These are phyloP conservation scores for Albula goreensis DNA, from an alignment of 2,113 vertebrate genomes.

Conservation along the genomic window DNA sequence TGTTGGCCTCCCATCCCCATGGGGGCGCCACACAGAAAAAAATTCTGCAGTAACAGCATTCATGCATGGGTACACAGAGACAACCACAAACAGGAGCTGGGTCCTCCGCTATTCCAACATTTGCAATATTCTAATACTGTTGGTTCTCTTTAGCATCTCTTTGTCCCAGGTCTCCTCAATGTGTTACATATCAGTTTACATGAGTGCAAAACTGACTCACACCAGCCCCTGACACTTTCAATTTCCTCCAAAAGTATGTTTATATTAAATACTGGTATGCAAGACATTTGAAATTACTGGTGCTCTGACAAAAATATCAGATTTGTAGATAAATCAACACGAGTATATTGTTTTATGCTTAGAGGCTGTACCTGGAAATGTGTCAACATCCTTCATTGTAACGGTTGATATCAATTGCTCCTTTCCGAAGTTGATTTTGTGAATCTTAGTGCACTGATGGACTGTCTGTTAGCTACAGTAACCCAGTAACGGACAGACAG, in stretches of 20 bases:
- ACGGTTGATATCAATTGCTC: too few relatives aligned
- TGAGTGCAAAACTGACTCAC: neutral
- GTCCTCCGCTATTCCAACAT: constrained; percentile 9
- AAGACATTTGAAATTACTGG: too few relatives aligned
- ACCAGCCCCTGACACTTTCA: neutral
- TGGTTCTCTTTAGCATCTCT: neutral
- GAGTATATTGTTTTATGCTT: too few relatives aligned
- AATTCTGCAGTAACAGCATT: constrained; percentile 19
- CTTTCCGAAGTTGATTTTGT: too few relatives aligned
- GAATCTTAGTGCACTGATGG: too few relatives aligned
- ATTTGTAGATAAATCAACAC: too few relatives aligned
- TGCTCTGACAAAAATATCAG: neutral
- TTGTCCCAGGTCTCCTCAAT: neutral
- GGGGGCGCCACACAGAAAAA: neutral
- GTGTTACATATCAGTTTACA: neutral
- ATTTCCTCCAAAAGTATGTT: neutral
- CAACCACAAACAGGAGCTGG: constrained; percentile 24
- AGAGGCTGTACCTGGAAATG: too few relatives aligned
- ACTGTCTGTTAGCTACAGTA: too few relatives aligned
- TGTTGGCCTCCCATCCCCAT: neutral
- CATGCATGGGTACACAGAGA: constrained; percentile 18
- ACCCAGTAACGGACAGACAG: too few relatives aligned
- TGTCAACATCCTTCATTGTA: too few relatives aligned
- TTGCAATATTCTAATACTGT: neutral
- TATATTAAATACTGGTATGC: neutral